These are phyloP conservation scores for Leucoraja ocellata DNA, from an alignment of 2,797 vertebrate genomes.

Conservation along the genomic window DNA sequence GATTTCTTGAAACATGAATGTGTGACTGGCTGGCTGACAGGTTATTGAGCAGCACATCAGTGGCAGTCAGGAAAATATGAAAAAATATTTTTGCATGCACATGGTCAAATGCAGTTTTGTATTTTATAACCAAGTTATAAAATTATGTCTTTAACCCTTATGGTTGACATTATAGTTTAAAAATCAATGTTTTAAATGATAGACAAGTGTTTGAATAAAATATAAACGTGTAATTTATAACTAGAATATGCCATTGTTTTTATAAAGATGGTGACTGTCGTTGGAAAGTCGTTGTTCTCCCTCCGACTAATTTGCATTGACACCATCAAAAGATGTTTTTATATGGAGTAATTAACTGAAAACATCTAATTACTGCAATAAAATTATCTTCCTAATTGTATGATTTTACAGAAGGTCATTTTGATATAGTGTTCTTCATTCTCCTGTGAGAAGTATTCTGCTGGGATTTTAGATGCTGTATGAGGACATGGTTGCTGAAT, in stretches of 20 bases:
- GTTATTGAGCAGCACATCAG: neutral
- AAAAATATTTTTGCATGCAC: neutral
- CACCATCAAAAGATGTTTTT: conserved; percentile 35
- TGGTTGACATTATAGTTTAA: neutral
- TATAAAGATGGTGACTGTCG: neutral
- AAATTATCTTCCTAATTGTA: conserved; percentile 35
- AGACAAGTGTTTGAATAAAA: neutral
- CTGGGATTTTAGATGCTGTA: conserved; percentile 13
- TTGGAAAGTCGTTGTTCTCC: neutral
- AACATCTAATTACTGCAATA: conserved; percentile 25
- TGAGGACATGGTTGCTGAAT: conserved; percentile 4
- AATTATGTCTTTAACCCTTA: neutral
- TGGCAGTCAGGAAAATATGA: neutral
- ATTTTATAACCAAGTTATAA: neutral
- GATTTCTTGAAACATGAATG: conserved; percentile 26
- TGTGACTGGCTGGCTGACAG: neutral
- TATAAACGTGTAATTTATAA: neutral
- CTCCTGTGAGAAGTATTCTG: neutral
- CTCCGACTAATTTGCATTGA: neutral
- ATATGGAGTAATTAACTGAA: conserved; percentile 34
- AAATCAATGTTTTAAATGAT: neutral
- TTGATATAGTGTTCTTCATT: conserved; percentile 22
- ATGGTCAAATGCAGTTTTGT: neutral
- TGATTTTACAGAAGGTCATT: conserved; percentile 28
- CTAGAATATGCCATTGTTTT: neutral